Evolutionary conservation across 2,888 invertebrate genomes (phyloP).

Genomic region (Anoplius nigerrimus): DNA sequence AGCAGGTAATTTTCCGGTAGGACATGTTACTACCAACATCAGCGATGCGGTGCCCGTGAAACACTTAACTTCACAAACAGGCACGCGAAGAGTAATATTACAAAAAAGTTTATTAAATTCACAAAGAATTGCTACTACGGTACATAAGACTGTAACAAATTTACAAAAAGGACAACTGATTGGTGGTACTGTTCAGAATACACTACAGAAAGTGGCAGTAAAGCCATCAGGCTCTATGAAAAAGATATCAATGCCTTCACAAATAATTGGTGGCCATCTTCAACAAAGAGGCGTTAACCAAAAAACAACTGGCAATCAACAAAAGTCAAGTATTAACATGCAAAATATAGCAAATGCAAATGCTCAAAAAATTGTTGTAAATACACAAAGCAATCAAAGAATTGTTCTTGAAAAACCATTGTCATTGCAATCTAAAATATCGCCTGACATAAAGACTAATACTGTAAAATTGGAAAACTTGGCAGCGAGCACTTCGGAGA

Average conservation of each 20-base stretch:
- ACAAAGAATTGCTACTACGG: constrained; percentile 54
- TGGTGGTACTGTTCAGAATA: neutral
- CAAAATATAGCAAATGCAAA: constrained; percentile 35
- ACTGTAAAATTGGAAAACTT: constrained; percentile 76
- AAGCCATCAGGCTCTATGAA: constrained; percentile 28
- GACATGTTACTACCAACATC: constrained; percentile 26
- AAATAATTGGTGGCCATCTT: constrained; percentile 25
- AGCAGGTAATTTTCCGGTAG: constrained; percentile 29
- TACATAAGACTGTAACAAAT: constrained; percentile 63
- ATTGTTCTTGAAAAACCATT: constrained; percentile 58
- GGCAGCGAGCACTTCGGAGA: constrained; percentile 75
- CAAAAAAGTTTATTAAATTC: constrained; percentile 58
- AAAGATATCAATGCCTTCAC: constrained; percentile 30
- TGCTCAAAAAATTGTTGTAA: constrained; percentile 49
- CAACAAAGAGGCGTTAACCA: constrained; percentile 61
- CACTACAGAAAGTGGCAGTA: constrained; percentile 37
- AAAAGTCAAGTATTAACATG: constrained; percentile 47
- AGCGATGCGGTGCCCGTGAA: constrained; percentile 39
- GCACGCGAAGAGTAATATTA: constrained; percentile 65
- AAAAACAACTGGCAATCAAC: constrained; percentile 42
- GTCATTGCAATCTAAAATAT: constrained; percentile 40
- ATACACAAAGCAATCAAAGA: constrained; percentile 57
- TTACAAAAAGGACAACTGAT: constrained; percentile 50
- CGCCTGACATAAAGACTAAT: constrained; percentile 68
- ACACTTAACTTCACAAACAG: constrained; percentile 38